Conservation (phyloP, 2,888 invertebrate genomes). For the Erpobdella octoculata region DNA sequence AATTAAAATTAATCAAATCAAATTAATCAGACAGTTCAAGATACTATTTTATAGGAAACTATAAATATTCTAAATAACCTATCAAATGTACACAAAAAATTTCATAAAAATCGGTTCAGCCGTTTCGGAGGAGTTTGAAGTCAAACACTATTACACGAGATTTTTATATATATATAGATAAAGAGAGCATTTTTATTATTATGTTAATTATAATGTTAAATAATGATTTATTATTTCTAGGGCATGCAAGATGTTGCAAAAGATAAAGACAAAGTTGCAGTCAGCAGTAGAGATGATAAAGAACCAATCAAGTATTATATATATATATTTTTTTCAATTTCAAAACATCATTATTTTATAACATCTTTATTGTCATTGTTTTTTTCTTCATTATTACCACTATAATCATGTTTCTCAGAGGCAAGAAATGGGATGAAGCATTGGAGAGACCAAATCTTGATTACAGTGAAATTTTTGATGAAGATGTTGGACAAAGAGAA, state of each 20-base stretch:
- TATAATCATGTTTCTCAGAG: slow-evolving; percentile 56
- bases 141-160: too few species aligned
- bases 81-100: too few species aligned
- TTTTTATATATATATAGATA: too few species aligned
- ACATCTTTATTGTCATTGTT: not conserved
- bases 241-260: slow-evolving; percentile 78
- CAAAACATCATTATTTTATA: slow-evolving; percentile 1
- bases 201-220: not conserved
- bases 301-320: slow-evolving; percentile 61
- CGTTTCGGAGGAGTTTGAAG: too few species aligned
- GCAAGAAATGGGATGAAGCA: slow-evolving; percentile 91
- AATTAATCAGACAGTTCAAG: too few species aligned
- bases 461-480: slow-evolving; percentile 91
- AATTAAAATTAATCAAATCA: too few species aligned
- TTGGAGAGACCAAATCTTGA: slow-evolving; percentile 88
- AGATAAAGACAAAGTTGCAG: slow-evolving; percentile 56
- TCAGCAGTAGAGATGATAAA: slow-evolving; percentile 56
- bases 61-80: too few species aligned
- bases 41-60: too few species aligned
- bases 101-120: too few species aligned
- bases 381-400: not conserved
- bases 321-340: not conserved
- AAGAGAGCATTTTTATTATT: too few species aligned
- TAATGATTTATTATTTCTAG: slow-evolving; percentile 47
- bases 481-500: slow-evolving; percentile 80